Percentiles rank a stretch among this genome's conserved stretches.
Evolutionary conservation across 2,888 invertebrate genomes (phyloP).

Genomic region (Hyposoter dolosus): DNA sequence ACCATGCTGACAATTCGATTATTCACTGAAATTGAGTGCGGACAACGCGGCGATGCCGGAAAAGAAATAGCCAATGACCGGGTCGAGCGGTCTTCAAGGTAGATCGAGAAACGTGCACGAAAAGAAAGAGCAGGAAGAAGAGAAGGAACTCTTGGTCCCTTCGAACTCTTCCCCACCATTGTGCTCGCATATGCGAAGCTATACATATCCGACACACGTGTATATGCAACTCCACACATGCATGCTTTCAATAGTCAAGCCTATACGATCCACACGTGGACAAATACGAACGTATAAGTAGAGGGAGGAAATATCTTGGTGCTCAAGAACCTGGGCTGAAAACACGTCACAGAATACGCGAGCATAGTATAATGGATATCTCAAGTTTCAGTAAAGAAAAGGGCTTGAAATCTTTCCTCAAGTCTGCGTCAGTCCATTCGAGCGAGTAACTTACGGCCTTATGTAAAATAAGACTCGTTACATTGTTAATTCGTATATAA

Average conservation of each 20-base stretch:
- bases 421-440: background rate
- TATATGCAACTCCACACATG: background rate
- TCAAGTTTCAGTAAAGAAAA: background rate
- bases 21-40: background rate
- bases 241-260: background rate
- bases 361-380: background rate
- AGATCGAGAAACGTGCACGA: slow-evolving; percentile 10
- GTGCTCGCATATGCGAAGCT: background rate
- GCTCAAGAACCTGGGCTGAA: background rate
- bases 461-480: background rate
- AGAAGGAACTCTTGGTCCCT: slow-evolving; percentile 10
- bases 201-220: background rate
- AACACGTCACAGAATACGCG: background rate
- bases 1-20: background rate
- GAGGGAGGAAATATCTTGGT: background rate
- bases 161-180: background rate
- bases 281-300: background rate
- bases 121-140: background rate
- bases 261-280: background rate
- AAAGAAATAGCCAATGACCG: background rate
- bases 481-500: background rate
- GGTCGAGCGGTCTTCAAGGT: background rate
- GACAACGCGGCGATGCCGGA: no score
- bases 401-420: background rate
- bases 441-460: background rate